Base-by-base conservation (phyloP, 2,888 invertebrate species). In the Mellilla xanthometata region DNA sequence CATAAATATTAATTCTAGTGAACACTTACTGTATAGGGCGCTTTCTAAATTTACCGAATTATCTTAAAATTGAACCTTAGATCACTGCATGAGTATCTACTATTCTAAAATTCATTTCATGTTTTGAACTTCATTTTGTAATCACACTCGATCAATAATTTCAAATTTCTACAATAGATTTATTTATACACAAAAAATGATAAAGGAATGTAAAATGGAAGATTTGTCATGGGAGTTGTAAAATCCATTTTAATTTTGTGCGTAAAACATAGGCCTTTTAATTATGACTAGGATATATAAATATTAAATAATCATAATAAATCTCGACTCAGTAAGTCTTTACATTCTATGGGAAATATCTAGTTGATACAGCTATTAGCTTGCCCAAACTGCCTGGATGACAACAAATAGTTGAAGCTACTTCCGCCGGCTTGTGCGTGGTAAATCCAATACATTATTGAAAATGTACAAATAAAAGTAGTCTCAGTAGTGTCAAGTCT, bases 1-100 rank as follows among this genome's bases (percentile, higher is more conserved):
- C 33, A 82, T 72, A 82, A 76, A 72, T 77, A 79, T 76, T 81
- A 76, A 81, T 50, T 81, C 87, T 89, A 89, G 75, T 88, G 88
- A 89, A 89, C 87, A 88, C 88, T 87, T 87, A 89, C 76, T 71
- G 67, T 81, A 85, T 70, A 75, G 79, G 80, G 81, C 76, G 76
- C 73, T 62, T 68, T 70, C 80, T 78, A 80, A 72, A 62, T 75
- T 65, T 65, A 71, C 62, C 59, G 64, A 73, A 73, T 72, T 75
- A 80, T 71, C 65, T 61, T 81, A 80, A 82, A 85, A 85, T 83
- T 80, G 79, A 85, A 86, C 75, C 70, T 80, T 76, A 74, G 65
- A 71, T 72, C 68, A 76, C 74, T 74, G 72, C 61, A 68, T 72
- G 68, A 69, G 68, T 63, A 39, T 31, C 39, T 26, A 68, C 73